Evolutionary conservation across 2,888 invertebrate genomes (phyloP).

Genomic region (Drosophila kambysellisi): DNA sequence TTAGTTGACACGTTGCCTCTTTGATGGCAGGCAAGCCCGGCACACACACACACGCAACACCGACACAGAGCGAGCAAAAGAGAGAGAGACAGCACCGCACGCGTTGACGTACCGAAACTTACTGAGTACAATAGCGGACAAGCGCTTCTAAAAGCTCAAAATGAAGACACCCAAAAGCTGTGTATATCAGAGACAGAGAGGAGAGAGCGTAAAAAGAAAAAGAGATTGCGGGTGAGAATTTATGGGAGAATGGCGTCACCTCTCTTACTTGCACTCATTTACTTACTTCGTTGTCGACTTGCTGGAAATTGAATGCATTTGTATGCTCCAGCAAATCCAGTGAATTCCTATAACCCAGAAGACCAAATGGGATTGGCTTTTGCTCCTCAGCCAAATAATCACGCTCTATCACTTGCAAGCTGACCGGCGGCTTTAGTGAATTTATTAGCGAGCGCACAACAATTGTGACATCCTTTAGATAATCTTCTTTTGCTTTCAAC

Average conservation of each 20-base stretch:
- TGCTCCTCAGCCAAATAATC: slow-evolving; percentile 89
- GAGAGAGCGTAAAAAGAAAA: slow-evolving; percentile 6
- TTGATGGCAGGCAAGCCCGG: slow-evolving; percentile 61
- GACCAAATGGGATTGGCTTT: slow-evolving; percentile 87
- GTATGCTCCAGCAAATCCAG: slow-evolving; percentile 88
- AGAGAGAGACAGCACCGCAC: slow-evolving; percentile 47
- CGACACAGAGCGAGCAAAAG: neutral
- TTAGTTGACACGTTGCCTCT: slow-evolving; percentile 76
- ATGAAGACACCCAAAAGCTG: slow-evolving; percentile 37
- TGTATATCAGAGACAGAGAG: slow-evolving; percentile 7
- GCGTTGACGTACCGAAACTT: slow-evolving; percentile 53
- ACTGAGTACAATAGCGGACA: slow-evolving; percentile 46
- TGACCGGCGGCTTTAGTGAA: slow-evolving; percentile 81
- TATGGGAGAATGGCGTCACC: slow-evolving; percentile 14
- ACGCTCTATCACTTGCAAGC: slow-evolving; percentile 84
- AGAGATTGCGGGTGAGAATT: slow-evolving; percentile 22
- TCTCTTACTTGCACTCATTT: neutral
- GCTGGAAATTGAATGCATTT: slow-evolving; percentile 86
- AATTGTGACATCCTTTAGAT: slow-evolving; percentile 65
- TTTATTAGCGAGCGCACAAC: slow-evolving; percentile 82
- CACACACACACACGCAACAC: slow-evolving; percentile 27
- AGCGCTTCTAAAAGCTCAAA: slow-evolving; percentile 54
- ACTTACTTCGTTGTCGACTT: slow-evolving; percentile 47
- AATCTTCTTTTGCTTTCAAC: slow-evolving; percentile 42
- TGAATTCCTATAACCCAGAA: slow-evolving; percentile 87